Base-by-base conservation (phyloP, 1,140 invertebrate genomes). In the Ooceraea biroi region DNA sequence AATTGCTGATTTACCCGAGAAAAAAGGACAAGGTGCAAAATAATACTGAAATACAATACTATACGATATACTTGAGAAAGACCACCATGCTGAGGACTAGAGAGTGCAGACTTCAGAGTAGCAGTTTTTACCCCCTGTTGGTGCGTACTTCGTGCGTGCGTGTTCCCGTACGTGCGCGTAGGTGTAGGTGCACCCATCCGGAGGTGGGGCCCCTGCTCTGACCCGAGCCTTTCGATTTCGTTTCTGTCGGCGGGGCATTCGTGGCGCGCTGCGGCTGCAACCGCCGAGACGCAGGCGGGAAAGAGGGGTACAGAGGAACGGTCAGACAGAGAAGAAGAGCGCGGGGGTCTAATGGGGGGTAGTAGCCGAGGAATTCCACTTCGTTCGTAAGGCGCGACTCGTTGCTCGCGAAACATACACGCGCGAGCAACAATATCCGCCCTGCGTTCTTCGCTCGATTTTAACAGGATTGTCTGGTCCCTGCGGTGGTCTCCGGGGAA, bases 201-300 rank as follows among this genome's bases (percentile, higher is more conserved):
- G 65, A 74, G 84, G 73, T 46, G 30, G 55, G 57, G 19, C 44
- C 71, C 36, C 63, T 85, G 86, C 71, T 85, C 87, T 83, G 88
- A 89, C 85, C 88, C 61, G 63, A 87, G 77, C 77, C 85, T 87
- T 82, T 80, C 88, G 88, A 90, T 89, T 85, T 82, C 48, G 83
- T 87, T 84, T 84, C 83, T 65, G 71, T 68, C 78, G 72, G 44
- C 68, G 30, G 55, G 72, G 76, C 61, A 80, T 82, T 83, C 77
- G 50, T 52, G 60, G 73, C 30, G 84, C 44, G 58, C 46, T 73
- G 58, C 78, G 60, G 55, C 78, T 68, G 44, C 44, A 69, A 44
- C 80, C 55, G 12, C 58, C 36, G 19, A 8, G 48, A 74, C 22
- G 22, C 57, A 74, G 22, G 30, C 1, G 41, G 14, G 25, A 19